Base-by-base conservation (phyloP, 2,797 vertebrate species). In the Pempheris klunzingeri region DNA sequence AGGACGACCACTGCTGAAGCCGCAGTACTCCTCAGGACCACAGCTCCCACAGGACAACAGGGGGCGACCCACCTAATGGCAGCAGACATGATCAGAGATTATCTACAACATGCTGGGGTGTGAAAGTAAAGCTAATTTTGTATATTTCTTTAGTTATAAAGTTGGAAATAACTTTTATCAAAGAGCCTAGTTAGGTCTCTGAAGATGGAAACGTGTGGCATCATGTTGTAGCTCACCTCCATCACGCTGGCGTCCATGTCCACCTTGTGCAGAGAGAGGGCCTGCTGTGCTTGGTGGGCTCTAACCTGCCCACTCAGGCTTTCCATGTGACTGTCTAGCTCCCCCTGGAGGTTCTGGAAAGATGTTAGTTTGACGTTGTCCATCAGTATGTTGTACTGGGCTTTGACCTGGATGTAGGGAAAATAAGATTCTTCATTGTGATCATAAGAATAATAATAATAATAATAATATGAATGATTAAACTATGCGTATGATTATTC, bases 221-320 rank as follows among this genome's bases (percentile, higher is more conserved):
- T 26, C 11, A 57, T 12, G 6, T 7, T 38, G 36, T 32, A 15
- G 28, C 87, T 89, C 78, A 94, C 93, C 66, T 96, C 94, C 88
- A 96, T 94, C 84, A 97, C 94, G 63, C 95, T 96, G 77, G 94
- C 95, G 50, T 97, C 95, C 93, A 96, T 93, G 85, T 97, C 96
- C 89, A 96, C 94, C 84, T 96, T 96, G 77, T 95, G 95, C 80
- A 96, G 84, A 67, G 95, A 93, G 34, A 96, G 95, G 11, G 95
- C 94, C 89, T 96, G 96, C 83, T 95, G 94, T 13, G 95, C 91
- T 66, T 94, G 93, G 52, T 95, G 94, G 78, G 81, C 89, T 82
- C 93, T 85, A 50, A 93, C 87, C 85, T 95, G 95, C 59, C 93
- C 94, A 58, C 90, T 93, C 83, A 96, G 54, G 18, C 86, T 87